phyloP scores from a whole-genome alignment of 2,888 invertebrate genomes.

The Idaea straminata region DNA sequence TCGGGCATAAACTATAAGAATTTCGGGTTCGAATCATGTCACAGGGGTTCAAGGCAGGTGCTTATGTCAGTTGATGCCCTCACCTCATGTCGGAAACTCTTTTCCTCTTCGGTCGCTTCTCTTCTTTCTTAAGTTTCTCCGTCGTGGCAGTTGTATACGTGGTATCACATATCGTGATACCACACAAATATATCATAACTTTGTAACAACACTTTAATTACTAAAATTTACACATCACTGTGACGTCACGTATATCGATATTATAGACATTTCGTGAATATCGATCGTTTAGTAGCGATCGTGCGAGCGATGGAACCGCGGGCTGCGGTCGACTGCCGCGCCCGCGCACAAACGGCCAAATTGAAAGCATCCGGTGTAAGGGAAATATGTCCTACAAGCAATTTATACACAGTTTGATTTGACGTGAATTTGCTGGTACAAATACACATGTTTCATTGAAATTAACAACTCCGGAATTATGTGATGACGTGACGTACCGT shows the following conservation, averaged over 20 bases:
- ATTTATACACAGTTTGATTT: slow-evolving; percentile 74
- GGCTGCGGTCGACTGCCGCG: slow-evolving; percentile 57
- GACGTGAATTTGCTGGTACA: slow-evolving; percentile 42
- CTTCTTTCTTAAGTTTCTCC: slow-evolving; percentile 58
- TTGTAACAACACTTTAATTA: slow-evolving; percentile 12
- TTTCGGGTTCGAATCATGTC: too few species aligned
- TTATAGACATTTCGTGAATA: slow-evolving; percentile 5
- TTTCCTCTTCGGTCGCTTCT: slow-evolving; percentile 64
- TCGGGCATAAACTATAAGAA: too few species aligned
- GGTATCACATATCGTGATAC: slow-evolving; percentile 78
- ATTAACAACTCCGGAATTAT: slow-evolving; percentile 12
- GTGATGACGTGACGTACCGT: not conserved
- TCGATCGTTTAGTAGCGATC: slow-evolving; percentile 35
- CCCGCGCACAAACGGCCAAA: slow-evolving; percentile 58
- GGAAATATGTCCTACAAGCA: slow-evolving; percentile 77
- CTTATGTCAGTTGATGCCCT: slow-evolving; percentile 21
- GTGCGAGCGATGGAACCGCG: slow-evolving; percentile 35
- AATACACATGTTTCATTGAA: slow-evolving; percentile 24
- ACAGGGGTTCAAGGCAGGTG: not conserved
- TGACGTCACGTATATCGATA: not conserved
- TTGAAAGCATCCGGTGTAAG: slow-evolving; percentile 77
- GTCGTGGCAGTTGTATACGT: slow-evolving; percentile 56
- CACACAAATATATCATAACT: slow-evolving; percentile 39
- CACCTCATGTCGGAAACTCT: slow-evolving; percentile 75
- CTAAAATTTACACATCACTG: slow-evolving; percentile 8